These are phyloP conservation scores for Zelostemma sp. DNA, from an alignment of 1,140 invertebrate species.

Conservation along the genomic window DNA sequence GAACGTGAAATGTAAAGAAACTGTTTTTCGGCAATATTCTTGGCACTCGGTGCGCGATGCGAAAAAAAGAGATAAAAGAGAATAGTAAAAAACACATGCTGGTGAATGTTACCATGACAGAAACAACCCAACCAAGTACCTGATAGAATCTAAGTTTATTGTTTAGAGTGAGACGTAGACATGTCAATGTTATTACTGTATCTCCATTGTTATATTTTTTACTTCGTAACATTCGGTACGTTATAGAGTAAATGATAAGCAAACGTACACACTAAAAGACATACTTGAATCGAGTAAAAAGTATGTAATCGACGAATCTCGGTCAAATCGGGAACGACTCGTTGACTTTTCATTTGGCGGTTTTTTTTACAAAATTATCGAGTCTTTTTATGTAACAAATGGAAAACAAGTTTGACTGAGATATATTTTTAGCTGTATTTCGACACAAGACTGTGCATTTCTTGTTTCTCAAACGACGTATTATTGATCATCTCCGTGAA, in stretches of 20 bases:
- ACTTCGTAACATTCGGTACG: constrained; percentile 65
- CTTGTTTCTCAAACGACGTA: too few relatives aligned
- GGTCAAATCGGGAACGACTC: too few relatives aligned
- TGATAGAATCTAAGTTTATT: constrained; percentile 70
- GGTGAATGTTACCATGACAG: constrained; percentile 71
- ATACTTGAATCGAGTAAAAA: not conserved
- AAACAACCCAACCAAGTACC: constrained; percentile 68
- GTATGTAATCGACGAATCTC: too few relatives aligned
- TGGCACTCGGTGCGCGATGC: constrained; percentile 31
- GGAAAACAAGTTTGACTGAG: too few relatives aligned
- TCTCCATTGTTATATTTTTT: constrained; percentile 69
- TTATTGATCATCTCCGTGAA: too few relatives aligned
- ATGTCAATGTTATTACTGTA: constrained; percentile 69
- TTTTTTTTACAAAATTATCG: too few relatives aligned
- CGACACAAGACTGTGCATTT: too few relatives aligned
- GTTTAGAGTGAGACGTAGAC: constrained; percentile 66
- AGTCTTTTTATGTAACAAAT: too few relatives aligned
- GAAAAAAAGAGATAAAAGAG: constrained; percentile 34
- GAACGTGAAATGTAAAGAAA: not conserved
- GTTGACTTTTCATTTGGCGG: too few relatives aligned
- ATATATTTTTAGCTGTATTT: too few relatives aligned
- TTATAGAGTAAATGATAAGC: constrained; percentile 43
- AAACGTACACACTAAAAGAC: constrained; percentile 24
- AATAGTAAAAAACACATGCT: constrained; percentile 57
- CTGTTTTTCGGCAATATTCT: constrained; percentile 4